phyloP scores from a whole-genome alignment of 2,113 vertebrate genomes.

The Sapayoa aenigma region DNA sequence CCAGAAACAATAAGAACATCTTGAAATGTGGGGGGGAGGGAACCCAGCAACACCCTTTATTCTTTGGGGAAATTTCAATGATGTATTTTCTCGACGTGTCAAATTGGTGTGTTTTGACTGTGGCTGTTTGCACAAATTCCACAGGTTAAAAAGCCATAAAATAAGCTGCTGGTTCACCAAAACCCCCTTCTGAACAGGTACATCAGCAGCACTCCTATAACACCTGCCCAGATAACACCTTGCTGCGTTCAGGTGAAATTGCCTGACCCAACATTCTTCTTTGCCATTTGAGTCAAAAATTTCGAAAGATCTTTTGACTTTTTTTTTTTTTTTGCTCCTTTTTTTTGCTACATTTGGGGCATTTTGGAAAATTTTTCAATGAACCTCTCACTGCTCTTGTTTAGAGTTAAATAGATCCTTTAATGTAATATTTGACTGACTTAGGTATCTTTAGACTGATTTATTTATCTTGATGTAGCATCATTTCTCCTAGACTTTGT shows the following conservation, averaged over 20 bases:
- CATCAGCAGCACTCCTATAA: neutral
- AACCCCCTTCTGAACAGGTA: rapidly evolving
- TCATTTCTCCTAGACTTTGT: neutral
- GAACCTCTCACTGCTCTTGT: neutral
- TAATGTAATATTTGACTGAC: neutral
- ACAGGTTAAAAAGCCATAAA: neutral
- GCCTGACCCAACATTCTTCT: neutral
- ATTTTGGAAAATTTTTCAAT: neutral
- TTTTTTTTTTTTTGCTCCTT: neutral
- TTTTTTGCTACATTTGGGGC: neutral
- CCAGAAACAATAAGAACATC: neutral
- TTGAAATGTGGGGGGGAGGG: rapidly evolving
- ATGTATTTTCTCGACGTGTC: neutral
- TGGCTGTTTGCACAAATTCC: neutral
- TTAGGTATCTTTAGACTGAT: neutral
- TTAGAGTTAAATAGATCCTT: neutral
- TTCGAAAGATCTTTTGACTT: neutral
- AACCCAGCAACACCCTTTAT: neutral
- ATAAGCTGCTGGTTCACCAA: neutral
- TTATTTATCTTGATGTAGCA: neutral
- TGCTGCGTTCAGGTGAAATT: neutral
- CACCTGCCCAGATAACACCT: neutral
- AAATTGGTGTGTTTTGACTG: neutral
- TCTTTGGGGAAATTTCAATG: neutral
- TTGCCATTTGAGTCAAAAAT: neutral